Evolutionary conservation across 2,888 invertebrate genomes (phyloP), one percentile per base, ranked within the genome.

Genomic region (Ectemnius cavifrons): DNA sequence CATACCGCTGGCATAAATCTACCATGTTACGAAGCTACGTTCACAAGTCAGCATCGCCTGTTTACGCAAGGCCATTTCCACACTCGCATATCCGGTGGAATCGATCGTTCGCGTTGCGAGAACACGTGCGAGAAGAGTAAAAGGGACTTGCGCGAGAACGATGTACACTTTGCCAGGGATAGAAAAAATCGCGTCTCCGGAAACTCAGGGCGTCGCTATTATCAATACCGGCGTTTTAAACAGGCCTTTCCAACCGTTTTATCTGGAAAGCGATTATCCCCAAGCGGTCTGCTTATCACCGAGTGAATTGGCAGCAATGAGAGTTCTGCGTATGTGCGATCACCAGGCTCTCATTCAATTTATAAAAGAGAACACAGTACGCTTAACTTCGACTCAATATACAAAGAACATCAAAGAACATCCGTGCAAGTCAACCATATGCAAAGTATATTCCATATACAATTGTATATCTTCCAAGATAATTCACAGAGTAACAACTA

Each of bases 1-100:
- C n/a, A 52, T 52, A 52, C 52, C 52, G 16, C 52, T 14, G 27
- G 8, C 5, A 58, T 58, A 37, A 67, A 69, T 73, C 63, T 27
- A 16, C 5, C 49, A 18, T 45, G 13, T 47, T 23, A 23, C 23
- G 23, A 23, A 23, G 23, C 23, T 23, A 23, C 23, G 23, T 23
- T 23, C 23, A 23, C 23, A 23, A 23, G 23, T 23, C 3, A 23
- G 23, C 23, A 23, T 1, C 23, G 23, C 23, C 23, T 47, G 11
- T 47, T 47, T 47, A n/a, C 47, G 47, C 13, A 47, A 47, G 47
- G n/a, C 47, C n/a, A n/a, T 47, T 47, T 52, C 52, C n/a, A 6
- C 52, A 14, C 5, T 37, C 16, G 52, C 52, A 13, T 14, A 14
- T 52, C 16, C 52, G 52, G 14, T 14, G 1, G 16, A 52, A 52